Evolutionary conservation across 30 jellyfish, hydroid and myxozoan genomes (phyloP), one percentile per base, ranked within the genome.

Genomic region (Calvadosia cruxmelitensis): DNA sequence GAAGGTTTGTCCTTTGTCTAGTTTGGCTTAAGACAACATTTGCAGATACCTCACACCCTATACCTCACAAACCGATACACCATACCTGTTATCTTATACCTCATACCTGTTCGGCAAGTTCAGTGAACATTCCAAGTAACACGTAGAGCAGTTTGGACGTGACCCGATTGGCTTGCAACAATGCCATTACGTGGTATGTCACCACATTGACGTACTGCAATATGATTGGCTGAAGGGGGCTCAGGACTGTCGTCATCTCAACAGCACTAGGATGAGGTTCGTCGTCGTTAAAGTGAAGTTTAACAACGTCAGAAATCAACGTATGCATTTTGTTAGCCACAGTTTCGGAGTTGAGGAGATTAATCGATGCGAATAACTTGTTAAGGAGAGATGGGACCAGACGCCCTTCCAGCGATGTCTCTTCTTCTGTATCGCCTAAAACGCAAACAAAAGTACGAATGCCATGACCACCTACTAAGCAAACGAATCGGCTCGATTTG

Each of bases 81-180:
- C n/a, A n/a, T n/a, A n/a, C n/a, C n/a, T n/a, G n/a, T n/a, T n/a
- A n/a, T n/a, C n/a, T n/a, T n/a, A n/a, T n/a, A n/a, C n/a, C 10
- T 31, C 29, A 7, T 50, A 89, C 98, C 94, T 83, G 62, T 13
- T 71, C 57, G 7, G 82, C 79, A 10, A 89, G 86, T n/a, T 89
- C 94, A 29, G 95, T 73, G 81, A 76, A 89, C 20, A 89, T 27
- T 27, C 80, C 86, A 32, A 78, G 34, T 70, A 81, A 50, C 23
- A 81, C 94, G 31, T 2, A 73, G 49, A 79, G 64, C 53, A 78
- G 61, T 68, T 89, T 89, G 78, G 93, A 81, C 27, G 92, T 42
- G 57, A 42, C 57, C 10, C 20, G 57, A 42, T 42, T 42, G 20
- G 57, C 57, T 42, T 42, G 57, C 57, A 42, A 42, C 57, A 42